Conservation (phyloP, 1,140 invertebrate genomes). For the Phthorimaea operculella region DNA sequence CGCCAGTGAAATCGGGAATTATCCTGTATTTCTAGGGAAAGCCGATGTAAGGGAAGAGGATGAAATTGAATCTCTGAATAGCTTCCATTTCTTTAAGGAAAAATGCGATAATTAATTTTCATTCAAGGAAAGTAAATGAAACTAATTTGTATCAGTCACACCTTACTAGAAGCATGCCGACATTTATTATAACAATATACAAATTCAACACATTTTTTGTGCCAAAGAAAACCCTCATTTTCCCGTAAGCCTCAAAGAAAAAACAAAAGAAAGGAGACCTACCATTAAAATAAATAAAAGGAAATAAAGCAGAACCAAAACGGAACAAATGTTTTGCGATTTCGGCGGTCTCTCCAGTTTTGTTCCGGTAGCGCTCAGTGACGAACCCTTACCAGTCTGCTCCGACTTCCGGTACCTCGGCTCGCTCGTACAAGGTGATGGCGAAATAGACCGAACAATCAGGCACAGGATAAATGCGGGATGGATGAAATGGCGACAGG, state of each 20-base stretch:
- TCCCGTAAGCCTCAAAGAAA: conserved; percentile 42
- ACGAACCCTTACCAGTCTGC: too few species aligned
- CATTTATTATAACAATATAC: conserved; percentile 41
- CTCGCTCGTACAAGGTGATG: too few species aligned
- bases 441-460: too few species aligned
- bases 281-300: conserved; percentile 67
- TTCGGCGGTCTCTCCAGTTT: too few species aligned
- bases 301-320: too few species aligned
- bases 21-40: conserved; percentile 12
- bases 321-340: too few species aligned
- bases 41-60: background rate
- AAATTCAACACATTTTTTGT: conserved; percentile 48
- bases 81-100: conserved; percentile 26
- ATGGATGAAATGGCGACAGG: too few species aligned
- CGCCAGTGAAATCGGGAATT: conserved; percentile 35
- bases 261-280: conserved; percentile 54
- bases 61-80: conserved; percentile 15
- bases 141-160: conserved; percentile 39
- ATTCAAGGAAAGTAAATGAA: conserved; percentile 38
- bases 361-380: too few species aligned
- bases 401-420: too few species aligned
- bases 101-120: conserved; percentile 32
- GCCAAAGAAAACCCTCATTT: conserved; percentile 34
- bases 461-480: too few species aligned
- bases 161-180: conserved; percentile 32